Conservation (phyloP, 2,113 vertebrate genomes). For the Calypte anna region DNA sequence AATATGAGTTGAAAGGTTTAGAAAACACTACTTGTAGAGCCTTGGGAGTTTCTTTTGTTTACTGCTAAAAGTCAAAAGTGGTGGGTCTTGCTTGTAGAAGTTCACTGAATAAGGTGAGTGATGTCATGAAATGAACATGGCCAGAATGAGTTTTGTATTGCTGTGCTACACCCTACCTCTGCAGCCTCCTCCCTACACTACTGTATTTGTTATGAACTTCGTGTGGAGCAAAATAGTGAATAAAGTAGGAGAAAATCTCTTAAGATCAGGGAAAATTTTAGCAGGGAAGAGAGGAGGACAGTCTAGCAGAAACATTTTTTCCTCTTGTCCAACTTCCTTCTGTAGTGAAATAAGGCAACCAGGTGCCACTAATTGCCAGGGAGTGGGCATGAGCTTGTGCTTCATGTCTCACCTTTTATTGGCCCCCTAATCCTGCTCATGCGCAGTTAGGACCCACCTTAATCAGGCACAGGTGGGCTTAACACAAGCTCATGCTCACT, state of each 20-base stretch:
- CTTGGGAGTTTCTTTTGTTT: not conserved
- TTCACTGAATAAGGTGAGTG: not conserved
- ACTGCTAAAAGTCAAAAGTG: not conserved
- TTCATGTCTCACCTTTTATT: no score
- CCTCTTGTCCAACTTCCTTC: not conserved
- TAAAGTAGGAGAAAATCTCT: not conserved
- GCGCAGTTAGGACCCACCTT: no score
- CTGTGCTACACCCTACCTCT: fast-evolving
- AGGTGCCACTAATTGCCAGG: no score
- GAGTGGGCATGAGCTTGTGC: no score
- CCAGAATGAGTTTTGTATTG: not conserved
- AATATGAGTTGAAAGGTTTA: not conserved
- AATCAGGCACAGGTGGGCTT: no score
- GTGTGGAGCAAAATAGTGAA: not conserved
- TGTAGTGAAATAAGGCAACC: no score
- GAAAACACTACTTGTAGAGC: not conserved
- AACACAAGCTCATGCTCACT: no score
- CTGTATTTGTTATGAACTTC: not conserved
- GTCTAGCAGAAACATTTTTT: not conserved
- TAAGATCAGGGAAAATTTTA: not conserved
- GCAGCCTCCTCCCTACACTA: not conserved
- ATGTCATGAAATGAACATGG: not conserved
- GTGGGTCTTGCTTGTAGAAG: not conserved
- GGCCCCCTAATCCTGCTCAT: no score
- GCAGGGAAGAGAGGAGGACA: not conserved